phyloP scores from a whole-genome alignment of 1,140 invertebrate species.

The Achroia grisella region DNA sequence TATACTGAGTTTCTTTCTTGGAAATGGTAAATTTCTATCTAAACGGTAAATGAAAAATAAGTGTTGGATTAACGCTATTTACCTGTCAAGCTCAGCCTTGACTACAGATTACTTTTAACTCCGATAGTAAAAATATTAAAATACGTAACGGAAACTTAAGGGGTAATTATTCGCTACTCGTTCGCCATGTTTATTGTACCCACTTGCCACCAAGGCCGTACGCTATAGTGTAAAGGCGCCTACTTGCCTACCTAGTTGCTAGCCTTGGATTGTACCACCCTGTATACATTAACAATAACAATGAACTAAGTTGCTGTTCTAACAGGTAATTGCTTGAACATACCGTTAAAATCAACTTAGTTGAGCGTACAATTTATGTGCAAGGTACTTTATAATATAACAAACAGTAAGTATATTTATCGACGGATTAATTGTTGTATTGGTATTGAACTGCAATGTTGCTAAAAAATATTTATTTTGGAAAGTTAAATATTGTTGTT shows the following conservation, averaged over 20 bases:
- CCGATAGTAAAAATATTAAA: conserved; percentile 1
- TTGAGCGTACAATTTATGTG: conserved; percentile 5
- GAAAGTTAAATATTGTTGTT: no score
- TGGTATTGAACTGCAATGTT: no score
- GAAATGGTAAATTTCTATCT: no score
- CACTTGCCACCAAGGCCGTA: conserved; percentile 5
- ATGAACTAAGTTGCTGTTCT: conserved; percentile 7
- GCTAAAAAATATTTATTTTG: no score
- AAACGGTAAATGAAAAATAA: no score
- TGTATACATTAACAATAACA: conserved; percentile 7
- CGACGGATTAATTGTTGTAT: no score
- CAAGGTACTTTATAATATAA: conserved; percentile 1
- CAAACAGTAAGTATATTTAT: no score
- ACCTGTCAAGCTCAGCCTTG: no score
- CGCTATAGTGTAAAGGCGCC: not conserved
- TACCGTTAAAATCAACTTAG: conserved; percentile 14
- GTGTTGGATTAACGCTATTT: no score
- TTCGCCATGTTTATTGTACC: conserved; percentile 5
- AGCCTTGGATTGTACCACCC: conserved; percentile 4
- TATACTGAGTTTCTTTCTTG: no score
- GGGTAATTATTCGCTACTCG: conserved; percentile 11
- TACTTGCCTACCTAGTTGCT: not conserved
- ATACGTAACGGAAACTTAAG: conserved; percentile 15
- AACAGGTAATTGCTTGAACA: conserved; percentile 10
- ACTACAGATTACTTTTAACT: no score